Evolutionary conservation across 2,888 invertebrate genomes (phyloP), one percentile per base, ranked within the genome.

Genomic region (Melinaea menophilus): DNA sequence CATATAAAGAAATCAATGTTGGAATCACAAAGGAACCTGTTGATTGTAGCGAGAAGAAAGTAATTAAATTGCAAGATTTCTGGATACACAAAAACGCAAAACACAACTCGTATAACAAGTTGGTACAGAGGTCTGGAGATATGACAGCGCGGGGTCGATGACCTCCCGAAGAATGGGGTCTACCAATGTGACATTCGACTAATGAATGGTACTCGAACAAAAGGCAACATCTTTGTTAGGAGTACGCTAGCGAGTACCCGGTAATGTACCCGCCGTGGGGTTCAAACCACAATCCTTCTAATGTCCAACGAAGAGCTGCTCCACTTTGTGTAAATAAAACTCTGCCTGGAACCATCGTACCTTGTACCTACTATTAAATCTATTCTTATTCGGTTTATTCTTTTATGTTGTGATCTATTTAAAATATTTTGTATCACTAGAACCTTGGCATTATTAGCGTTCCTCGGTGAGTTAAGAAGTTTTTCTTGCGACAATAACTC

Each of bases 151-250:
- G 73, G 77, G 86, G 86, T 88, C 89, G 85, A 82, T 79, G 88
- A 79, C 82, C 90, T 80, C 77, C 73, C 69, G 69, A 82, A 88
- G 85, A 88, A 89, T 85, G 85, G 77, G 82, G 81, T 75, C 79
- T 79, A 78, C 84, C 71, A 69, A 80, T 79, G 80, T 79, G 77
- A 82, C 85, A 86, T 84, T 84, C 86, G 83, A 80, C 84, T 87
- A 88, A 89, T 88, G 89, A 88, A 90, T 88, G 80, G 83, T 82
- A 79, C 79, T 80, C 79, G 79, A 81, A 90, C 88, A 89, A 89
- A 86, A 80, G 81, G 75, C 73, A 74, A 75, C 79, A 80, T 80
- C 82, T 81, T 79, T 77, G 78, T 77, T 71, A 68, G 67, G 68
- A 59, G 64, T 68, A 64, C 62, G 63, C 22, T 80, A 78, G 81